Base-by-base conservation (phyloP, 37 sponge, comb jelly and placozoan species). In the Ianthella basta region DNA sequence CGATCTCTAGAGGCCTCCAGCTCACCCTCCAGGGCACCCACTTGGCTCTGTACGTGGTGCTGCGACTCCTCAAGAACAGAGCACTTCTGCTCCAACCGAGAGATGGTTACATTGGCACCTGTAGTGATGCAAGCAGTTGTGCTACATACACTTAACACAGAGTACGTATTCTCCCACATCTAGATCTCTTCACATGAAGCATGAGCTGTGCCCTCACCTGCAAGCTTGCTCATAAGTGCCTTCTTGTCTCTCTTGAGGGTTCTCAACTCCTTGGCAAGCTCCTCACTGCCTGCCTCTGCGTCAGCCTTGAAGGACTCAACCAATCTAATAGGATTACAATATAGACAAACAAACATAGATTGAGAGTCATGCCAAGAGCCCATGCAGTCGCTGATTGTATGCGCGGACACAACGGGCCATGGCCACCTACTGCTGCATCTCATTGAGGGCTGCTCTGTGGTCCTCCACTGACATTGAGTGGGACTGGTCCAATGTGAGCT, bases 1-100 rank as follows among this genome's bases (percentile, higher is more conserved):
- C 86, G 86, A 55, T 88, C 86, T 33, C 78, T 85, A 21, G 82
- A 68, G 59, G 12, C n/a, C 86, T 88, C 89, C 83, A 88, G 29
- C 66, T 88, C 82, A n/a, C 24, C 25, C 63, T 85, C 79, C 35
- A 88, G 80, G 53, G 38, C 38, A 0, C 50, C 67, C 21, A 88
- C 36, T 57, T 64, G 53, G 40, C 82, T 80, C 41, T 88, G 59
- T 0, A 64, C 63, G 44, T 53, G 79, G 60, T 73, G 72, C 14
- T 21, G 19, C 15, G 75, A 35, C 59, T 86, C 80, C 33, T 86
- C 82, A 38, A 90, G 53, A 1, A 29, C 15, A 1, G 64, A 20
- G 61, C 82, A 82, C 35, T 86, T 82, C 69, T 63, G 64, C 54
- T 90, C 86, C 56, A 90, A 81, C 79, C 86, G 82, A 24, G 61